phyloP scores from a whole-genome alignment of 2,888 invertebrate genomes.

The Lampropteryx suffumata region DNA sequence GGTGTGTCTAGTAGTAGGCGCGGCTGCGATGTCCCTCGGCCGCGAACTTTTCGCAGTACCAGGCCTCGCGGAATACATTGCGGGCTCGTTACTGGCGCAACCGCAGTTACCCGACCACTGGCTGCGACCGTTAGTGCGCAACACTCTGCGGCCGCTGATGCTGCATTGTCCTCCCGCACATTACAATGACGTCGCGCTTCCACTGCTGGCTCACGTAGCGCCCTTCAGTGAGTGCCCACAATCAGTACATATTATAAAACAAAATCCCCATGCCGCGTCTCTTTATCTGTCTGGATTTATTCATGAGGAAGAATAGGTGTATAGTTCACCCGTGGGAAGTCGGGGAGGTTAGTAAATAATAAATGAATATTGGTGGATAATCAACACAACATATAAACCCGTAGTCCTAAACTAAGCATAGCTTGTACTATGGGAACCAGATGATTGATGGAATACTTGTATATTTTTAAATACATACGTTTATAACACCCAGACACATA shows the following conservation, averaged over 20 bases:
- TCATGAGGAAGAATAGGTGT: too few species aligned
- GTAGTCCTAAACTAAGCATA: too few species aligned
- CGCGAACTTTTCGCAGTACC: slow-evolving; percentile 92
- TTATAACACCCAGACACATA: too few species aligned
- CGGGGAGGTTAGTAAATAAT: too few species aligned
- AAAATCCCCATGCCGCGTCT: too few species aligned
- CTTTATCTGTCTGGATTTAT: too few species aligned
- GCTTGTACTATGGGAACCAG: too few species aligned
- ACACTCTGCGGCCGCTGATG: slow-evolving; percentile 93
- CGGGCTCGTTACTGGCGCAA: slow-evolving; percentile 88
- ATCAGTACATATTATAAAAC: neutral
- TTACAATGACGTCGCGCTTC: slow-evolving; percentile 89
- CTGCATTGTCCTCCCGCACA: slow-evolving; percentile 93
- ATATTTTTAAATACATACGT: too few species aligned
- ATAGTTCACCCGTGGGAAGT: too few species aligned
- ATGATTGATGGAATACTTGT: too few species aligned
- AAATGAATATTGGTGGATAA: too few species aligned
- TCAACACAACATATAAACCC: too few species aligned
- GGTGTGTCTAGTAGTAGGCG: slow-evolving; percentile 84
- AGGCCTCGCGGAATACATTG: slow-evolving; percentile 88
- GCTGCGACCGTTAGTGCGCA: slow-evolving; percentile 90
- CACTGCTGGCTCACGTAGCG: slow-evolving; percentile 89
- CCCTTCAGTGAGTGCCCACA: slow-evolving; percentile 86
- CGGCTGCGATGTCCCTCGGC: slow-evolving; percentile 90
- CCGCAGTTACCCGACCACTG: slow-evolving; percentile 92